Evolutionary conservation across 2,888 invertebrate species (phyloP), one percentile per base, ranked within the genome.

Genomic region (Drosophila colorata): DNA sequence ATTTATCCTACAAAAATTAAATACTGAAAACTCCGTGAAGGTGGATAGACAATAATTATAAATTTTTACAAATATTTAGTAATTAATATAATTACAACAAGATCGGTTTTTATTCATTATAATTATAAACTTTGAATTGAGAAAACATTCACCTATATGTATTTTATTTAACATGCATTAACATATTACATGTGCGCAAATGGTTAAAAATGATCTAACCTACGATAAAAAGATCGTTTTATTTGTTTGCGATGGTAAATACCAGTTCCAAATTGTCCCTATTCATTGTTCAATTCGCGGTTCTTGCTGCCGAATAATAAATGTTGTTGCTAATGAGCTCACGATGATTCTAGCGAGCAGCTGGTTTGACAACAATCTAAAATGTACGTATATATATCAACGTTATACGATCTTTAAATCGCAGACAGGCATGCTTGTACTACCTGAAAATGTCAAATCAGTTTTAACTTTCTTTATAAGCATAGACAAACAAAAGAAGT

Each of bases 291-390:
- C 20, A 31, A 23, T 65, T 58, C 7, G 67, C 49, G 49, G 38
- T 41, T 57, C 11, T 55, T 31, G 44, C 31, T 11, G 46, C 46
- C 28, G n/a, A 44, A 33, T 14, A 40, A n/a, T 25, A 38, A 61
- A 25, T 48, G 13, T 18, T 18, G 38, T 55, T 37, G 65, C 61
- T 70, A 76, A 76, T 76, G 69, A 78, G 78, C 70, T 66, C 58
- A 61, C 41, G 18, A 18, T 33, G 44, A 16, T 47, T 48, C 38
- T 56, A 20, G 14, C 14, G 4, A 23, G 16, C 35, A 43, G 47
- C 47, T 84, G 67, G 87, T 65, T 65, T 74, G 82, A 87, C 82
- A 57, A 87, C 82, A 84, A 87, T 82, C 82, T 82, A 83, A 75
- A 59, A 20, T 14, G 25, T 40, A 38, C 23, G 57, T 37, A 40